A percentile compares a stretch with the other conserved stretches of the same genome.
phyloP scores from a whole-genome alignment of 2,888 invertebrate species.

The Muschampia plurimacula region DNA sequence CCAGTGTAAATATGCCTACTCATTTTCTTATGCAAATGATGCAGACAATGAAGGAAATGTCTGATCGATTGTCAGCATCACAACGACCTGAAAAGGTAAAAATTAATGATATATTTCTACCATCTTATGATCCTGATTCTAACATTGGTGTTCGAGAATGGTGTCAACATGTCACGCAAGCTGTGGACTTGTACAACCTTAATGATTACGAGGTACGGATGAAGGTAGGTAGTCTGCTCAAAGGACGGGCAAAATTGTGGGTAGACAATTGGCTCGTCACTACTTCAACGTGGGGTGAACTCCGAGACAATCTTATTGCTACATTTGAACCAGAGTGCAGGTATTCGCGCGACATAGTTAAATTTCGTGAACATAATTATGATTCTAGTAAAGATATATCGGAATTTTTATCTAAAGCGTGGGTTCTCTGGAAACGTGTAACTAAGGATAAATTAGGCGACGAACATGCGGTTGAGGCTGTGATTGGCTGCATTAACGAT shows the following conservation, averaged over 20 bases:
- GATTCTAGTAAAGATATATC: neutral
- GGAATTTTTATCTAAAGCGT: neutral
- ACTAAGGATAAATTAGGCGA: neutral
- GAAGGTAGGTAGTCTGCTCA: neutral
- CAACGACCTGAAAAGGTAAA: neutral
- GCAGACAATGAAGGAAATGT: conserved; percentile 1
- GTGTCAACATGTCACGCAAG: neutral
- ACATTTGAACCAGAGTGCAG: neutral
- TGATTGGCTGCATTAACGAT: conserved; percentile 47
- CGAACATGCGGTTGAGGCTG: conserved; percentile 13
- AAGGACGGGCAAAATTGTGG: neutral
- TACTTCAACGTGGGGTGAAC: neutral
- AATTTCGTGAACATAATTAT: neutral
- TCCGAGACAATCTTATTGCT: neutral
- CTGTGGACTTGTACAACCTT: neutral
- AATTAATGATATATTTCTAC: neutral
- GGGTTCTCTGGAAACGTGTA: neutral
- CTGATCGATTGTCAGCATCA: neutral
- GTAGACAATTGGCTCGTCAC: neutral
- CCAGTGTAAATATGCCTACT: too few relatives aligned
- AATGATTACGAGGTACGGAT: neutral
- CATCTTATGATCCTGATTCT: neutral
- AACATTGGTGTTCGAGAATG: neutral
- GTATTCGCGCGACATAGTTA: neutral
- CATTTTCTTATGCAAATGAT: neutral